phyloP scores from a whole-genome alignment of 1,140 invertebrate genomes.

The Coboldia fuscipes region DNA sequence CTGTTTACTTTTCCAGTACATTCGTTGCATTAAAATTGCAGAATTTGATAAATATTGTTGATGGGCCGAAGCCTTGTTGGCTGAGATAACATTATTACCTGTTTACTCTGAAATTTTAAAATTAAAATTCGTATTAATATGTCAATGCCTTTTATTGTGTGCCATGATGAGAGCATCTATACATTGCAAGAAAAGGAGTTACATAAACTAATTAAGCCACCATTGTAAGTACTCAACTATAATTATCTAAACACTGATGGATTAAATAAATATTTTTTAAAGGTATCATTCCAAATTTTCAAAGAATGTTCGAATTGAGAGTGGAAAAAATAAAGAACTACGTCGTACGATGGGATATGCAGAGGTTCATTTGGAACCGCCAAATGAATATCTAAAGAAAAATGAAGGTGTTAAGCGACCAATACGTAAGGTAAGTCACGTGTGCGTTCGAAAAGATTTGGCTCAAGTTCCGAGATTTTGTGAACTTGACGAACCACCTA shows the following conservation, averaged over 20 bases:
- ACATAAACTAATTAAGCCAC: constrained; percentile 6
- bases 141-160: constrained; percentile 23
- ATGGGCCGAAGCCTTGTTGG: too few species aligned
- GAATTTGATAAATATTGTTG: too few species aligned
- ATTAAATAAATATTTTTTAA: constrained; percentile 9
- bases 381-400: constrained; percentile 32
- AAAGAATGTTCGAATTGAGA: constrained; percentile 11
- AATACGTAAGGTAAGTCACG: constrained; percentile 23
- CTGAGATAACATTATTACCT: too few species aligned
- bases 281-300: constrained; percentile 8
- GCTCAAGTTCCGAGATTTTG: constrained; percentile 24
- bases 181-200: constrained; percentile 15
- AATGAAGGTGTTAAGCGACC: constrained; percentile 25
- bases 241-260: background rate
- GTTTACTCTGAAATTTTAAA: background rate
- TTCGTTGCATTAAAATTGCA: too few species aligned
- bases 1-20: too few species aligned
- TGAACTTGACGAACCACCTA: constrained; percentile 10
- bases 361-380: constrained; percentile 26
- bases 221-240: background rate
- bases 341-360: constrained; percentile 36
- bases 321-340: constrained; percentile 12
- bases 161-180: constrained; percentile 25
- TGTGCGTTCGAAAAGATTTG: constrained; percentile 19
- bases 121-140: constrained; percentile 9